Evolutionary conservation across 1,140 invertebrate genomes (phyloP).

Genomic region (Battus philenor): DNA sequence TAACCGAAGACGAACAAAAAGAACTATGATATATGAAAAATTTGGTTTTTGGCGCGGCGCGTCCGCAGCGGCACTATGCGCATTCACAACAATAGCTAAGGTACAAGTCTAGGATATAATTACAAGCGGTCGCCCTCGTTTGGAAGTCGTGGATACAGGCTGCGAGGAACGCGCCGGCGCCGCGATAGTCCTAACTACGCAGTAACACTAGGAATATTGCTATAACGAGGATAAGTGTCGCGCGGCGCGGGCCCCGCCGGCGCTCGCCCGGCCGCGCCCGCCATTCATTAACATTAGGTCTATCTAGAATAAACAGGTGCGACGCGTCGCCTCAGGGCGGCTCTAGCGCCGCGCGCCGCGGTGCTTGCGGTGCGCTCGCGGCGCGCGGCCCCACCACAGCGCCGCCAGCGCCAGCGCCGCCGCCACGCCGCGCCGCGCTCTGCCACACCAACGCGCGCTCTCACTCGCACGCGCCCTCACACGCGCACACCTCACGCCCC

Average conservation of each 20-base stretch:
- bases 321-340: slow-evolving; percentile 59
- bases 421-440: slow-evolving; percentile 47
- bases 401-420: slow-evolving; percentile 57
- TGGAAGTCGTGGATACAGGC: slow-evolving; percentile 53
- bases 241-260: slow-evolving; percentile 26
- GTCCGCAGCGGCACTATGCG: slow-evolving; percentile 25
- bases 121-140: slow-evolving; percentile 56
- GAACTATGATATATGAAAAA: slow-evolving; percentile 73
- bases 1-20: slow-evolving; percentile 70
- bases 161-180: slow-evolving; percentile 30
- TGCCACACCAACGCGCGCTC: slow-evolving; percentile 18
- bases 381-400: slow-evolving; percentile 54
- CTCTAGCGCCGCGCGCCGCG: slow-evolving; percentile 73
- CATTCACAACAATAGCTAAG: slow-evolving; percentile 61
- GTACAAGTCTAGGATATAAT: slow-evolving; percentile 60
- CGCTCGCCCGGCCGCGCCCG: slow-evolving; percentile 38
- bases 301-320: slow-evolving; percentile 68
- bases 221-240: slow-evolving; percentile 43
- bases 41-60: slow-evolving; percentile 41
- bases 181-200: slow-evolving; percentile 32
- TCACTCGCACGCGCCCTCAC: neutral
- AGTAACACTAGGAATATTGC: slow-evolving; percentile 52
- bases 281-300: slow-evolving; percentile 70
- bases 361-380: slow-evolving; percentile 70
- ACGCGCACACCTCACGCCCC: slow-evolving; percentile 1